Percentiles rank a stretch among this genome's conserved stretches.
These are phyloP conservation scores for Prorops nasuta DNA, from an alignment of 1,140 invertebrate genomes.

Conservation along the genomic window DNA sequence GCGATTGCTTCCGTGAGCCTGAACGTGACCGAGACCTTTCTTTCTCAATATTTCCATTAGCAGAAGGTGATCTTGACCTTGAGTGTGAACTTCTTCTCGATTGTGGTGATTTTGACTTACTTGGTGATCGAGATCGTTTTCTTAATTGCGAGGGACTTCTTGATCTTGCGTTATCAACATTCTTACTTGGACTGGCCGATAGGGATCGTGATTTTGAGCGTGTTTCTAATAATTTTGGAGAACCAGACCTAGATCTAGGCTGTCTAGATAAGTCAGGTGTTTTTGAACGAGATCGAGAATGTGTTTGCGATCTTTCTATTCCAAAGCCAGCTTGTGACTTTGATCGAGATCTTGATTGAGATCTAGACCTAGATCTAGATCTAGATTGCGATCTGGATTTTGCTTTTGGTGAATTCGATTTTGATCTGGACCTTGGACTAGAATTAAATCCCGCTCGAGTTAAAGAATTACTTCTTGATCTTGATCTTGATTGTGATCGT, in stretches of 20 bases:
- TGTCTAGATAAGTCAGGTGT: not conserved
- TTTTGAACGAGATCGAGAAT: constrained; percentile 1
- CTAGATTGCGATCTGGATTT: constrained; percentile 5
- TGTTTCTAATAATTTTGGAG: constrained; percentile 5
- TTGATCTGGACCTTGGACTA: constrained; percentile 18
- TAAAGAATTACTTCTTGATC: no score
- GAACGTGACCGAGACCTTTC: constrained; percentile 23
- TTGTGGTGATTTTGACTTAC: constrained; percentile 16
- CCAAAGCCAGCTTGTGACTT: no score
- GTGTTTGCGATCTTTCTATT: constrained; percentile 21
- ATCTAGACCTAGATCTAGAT: constrained; percentile 20
- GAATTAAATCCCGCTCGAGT: no score
- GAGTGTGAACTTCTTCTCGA: constrained; percentile 10
- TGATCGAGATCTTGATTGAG: constrained; percentile 20
- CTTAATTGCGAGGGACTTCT: not conserved
- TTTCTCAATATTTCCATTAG: not conserved
- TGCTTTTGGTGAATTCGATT: not conserved
- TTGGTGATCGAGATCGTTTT: constrained; percentile 14
- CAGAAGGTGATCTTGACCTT: constrained; percentile 11
- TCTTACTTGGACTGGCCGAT: not conserved
- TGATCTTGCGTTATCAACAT: not conserved
- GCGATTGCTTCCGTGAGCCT: constrained; percentile 28
- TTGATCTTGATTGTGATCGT: not conserved
- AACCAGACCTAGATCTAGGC: constrained; percentile 10
- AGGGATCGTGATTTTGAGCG: constrained; percentile 1